A percentile compares a stretch with the other conserved stretches of the same genome.
phyloP scores from a whole-genome alignment of 2,888 invertebrate genomes.

The Apeira syringaria region DNA sequence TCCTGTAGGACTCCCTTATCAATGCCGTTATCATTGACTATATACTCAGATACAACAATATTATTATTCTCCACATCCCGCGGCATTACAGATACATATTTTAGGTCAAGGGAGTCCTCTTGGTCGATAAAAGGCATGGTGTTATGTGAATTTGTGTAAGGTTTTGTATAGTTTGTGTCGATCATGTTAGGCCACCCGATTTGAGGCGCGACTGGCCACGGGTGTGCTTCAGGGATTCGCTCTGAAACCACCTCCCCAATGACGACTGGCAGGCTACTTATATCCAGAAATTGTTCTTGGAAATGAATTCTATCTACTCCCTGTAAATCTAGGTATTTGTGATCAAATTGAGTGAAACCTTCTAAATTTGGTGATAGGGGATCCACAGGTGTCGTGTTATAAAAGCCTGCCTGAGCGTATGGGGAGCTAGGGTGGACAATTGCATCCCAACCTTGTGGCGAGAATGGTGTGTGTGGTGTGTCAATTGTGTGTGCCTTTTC shows the following conservation, averaged over 20 bases:
- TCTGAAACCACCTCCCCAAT: constrained; percentile 63
- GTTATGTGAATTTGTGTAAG: constrained; percentile 51
- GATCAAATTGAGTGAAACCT: constrained; percentile 46
- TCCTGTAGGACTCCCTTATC: constrained; percentile 31
- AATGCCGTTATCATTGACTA: constrained; percentile 45
- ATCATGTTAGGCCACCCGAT: constrained; percentile 49
- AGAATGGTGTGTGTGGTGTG: constrained; percentile 71
- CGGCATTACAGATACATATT: constrained; percentile 63
- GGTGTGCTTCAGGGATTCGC: constrained; percentile 45
- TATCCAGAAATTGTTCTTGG: constrained; percentile 64
- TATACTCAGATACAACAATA: constrained; percentile 57
- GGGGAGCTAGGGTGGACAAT: constrained; percentile 68
- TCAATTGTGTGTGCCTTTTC: constrained; percentile 69
- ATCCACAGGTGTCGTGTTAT: constrained; percentile 51
- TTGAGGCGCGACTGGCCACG: constrained; percentile 49
- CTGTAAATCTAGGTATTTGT: constrained; percentile 41
- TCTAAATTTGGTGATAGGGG: constrained; percentile 59
- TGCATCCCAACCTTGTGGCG: constrained; percentile 71
- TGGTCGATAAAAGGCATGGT: constrained; percentile 67
- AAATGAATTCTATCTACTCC: constrained; percentile 46
- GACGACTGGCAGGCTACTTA: constrained; percentile 66
- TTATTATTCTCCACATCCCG: constrained; percentile 66
- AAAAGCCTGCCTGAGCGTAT: constrained; percentile 55
- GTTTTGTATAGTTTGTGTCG: constrained; percentile 51
- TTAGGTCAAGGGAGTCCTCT: constrained; percentile 69